Base-by-base conservation (phyloP, 64 coral and sea anemone genomes). In the Pocillopora damicornis region DNA sequence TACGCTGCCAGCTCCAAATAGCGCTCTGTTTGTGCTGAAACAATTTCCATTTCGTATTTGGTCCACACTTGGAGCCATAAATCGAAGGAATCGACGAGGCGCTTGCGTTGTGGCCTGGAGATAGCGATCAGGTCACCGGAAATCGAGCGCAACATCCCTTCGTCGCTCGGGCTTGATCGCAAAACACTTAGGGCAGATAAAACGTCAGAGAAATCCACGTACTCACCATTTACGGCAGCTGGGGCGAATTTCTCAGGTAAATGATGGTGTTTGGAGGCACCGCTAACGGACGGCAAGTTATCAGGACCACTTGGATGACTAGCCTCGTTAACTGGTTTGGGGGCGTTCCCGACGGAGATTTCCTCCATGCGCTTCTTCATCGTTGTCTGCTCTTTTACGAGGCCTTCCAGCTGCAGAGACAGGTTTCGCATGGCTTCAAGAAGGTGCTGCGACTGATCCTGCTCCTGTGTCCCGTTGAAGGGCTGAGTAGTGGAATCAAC, bases 31-130 rank as follows among this genome's bases (percentile, higher is more conserved):
- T 37, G 16, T 37, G 58, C 62, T 13, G 73, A 51, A 60, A 88
- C 76, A 64, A 88, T 88, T 77, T 88, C 62, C 2, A 77, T 34
- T 18, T 88, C 59, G 61, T 78, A 88, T 4, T 63, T 78, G 4
- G 75, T 88, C 86, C 75, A 88, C 23, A 76, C 86, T 76, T 88
- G 86, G 25, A 77, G 18, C 86, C 86, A 78, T 18, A 76, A 22
- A 62, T 88, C 61, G 38, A 88, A 88, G 8, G 11, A 42, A 35
- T 88, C 60, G 3, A 88, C 62, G 16, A 63, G 36, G 45, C 60
- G 75, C 38, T 88, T 88, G 59, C 86, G 60, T 77, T 59, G 58
- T 12, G 86, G 86, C 76, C 22, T 88, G 36, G 62, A 58, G 22
- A 88, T 62, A 61, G 75, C 14, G 75, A 88, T 88, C 26, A 37